Conservation (phyloP, 2,888 invertebrate genomes). For the Dorcus hopei region DNA sequence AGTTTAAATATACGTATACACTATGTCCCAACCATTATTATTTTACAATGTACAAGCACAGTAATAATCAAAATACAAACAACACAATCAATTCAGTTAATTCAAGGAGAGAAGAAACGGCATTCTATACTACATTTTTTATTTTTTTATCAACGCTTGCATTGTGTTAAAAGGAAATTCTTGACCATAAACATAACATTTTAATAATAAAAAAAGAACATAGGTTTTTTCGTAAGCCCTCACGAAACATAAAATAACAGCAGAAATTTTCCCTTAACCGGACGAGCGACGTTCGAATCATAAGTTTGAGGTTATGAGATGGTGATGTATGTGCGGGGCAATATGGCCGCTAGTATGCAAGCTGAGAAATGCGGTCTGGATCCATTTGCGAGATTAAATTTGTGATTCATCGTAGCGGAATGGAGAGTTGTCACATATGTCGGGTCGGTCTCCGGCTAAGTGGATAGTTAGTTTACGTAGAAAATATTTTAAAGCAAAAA, state of each 20-base stretch:
- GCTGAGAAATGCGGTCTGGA: constrained; percentile 38
- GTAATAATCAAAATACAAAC: too few species aligned
- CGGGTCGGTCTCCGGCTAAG: constrained; percentile 50
- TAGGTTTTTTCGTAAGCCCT: neutral
- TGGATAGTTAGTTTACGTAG: constrained; percentile 49
- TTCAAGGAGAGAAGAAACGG: too few species aligned
- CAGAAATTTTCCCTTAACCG: neutral
- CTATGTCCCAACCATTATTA: too few species aligned
- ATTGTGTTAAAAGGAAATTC: too few species aligned
- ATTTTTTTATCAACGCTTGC: too few species aligned
- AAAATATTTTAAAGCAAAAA: constrained; percentile 48
- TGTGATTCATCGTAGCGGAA: constrained; percentile 59
- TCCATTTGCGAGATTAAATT: constrained; percentile 74
- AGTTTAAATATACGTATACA: too few species aligned
- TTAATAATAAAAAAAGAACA: neutral
- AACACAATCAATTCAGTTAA: too few species aligned
- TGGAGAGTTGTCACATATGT: constrained; percentile 65
- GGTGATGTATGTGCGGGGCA: constrained; percentile 44
- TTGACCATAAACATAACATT: neutral
- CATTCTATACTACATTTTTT: too few species aligned
- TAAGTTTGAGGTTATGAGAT: constrained; percentile 35
- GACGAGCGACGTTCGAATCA: constrained; percentile 21
- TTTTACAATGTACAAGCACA: too few species aligned
- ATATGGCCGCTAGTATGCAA: constrained; percentile 44
- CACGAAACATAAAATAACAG: neutral